Conservation (phyloP, 1,140 invertebrate genomes). For the Samia ricini region DNA sequence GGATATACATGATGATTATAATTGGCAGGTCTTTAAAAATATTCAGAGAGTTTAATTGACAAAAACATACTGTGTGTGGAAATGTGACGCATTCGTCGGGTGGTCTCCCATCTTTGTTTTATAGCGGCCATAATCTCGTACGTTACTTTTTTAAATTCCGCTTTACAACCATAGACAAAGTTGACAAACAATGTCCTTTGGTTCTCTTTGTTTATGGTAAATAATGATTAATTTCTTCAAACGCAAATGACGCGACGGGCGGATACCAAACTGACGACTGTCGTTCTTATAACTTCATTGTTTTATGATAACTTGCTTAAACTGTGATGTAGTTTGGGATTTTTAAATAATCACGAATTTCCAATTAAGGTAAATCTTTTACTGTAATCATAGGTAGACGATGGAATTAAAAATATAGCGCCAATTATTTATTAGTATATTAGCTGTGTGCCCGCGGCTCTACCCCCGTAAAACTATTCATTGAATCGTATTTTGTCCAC, state of each 20-base stretch:
- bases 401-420: too few relatives aligned
- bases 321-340: too few relatives aligned
- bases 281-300: not conserved
- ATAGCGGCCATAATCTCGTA: conserved; percentile 24
- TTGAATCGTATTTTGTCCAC: too few relatives aligned
- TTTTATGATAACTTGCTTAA: too few relatives aligned
- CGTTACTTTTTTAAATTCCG: conserved; percentile 24
- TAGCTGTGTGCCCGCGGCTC: too few relatives aligned
- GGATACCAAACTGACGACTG: conserved; percentile 6
- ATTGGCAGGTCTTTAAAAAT: not conserved
- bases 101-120: conserved; percentile 32
- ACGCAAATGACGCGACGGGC: conserved; percentile 24
- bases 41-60: conserved; percentile 6
- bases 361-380: too few relatives aligned
- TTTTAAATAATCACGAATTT: too few relatives aligned
- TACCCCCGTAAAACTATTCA: too few relatives aligned
- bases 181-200: not conserved
- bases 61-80: conserved; percentile 19
- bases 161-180: conserved; percentile 15
- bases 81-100: conserved; percentile 25
- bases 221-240: conserved; percentile 20
- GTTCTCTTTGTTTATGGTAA: conserved; percentile 10
- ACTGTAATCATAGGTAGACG: too few relatives aligned
- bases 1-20: not conserved
- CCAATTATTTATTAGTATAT: too few relatives aligned